Conservation (phyloP, 1,140 invertebrate genomes). For the Listronotus bonariensis region DNA sequence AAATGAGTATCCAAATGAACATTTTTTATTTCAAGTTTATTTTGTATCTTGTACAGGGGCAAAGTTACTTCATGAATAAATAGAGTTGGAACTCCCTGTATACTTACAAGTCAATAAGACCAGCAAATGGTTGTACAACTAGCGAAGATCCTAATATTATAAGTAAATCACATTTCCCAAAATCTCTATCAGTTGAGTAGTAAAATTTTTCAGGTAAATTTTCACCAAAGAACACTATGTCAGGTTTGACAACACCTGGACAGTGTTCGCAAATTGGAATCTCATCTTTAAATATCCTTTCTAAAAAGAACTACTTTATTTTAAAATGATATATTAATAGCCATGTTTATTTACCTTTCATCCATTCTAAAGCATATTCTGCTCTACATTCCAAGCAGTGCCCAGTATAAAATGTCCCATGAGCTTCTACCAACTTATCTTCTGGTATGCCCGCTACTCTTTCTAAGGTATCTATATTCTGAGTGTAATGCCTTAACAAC, state of each 20-base stretch:
- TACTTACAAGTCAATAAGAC: conserved; percentile 75
- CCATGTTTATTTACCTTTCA: conserved; percentile 47
- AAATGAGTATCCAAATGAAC: no score
- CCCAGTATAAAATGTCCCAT: conserved; percentile 89
- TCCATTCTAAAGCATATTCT: conserved; percentile 81
- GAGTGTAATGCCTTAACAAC: conserved; percentile 82
- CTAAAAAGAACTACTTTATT: conserved; percentile 56
- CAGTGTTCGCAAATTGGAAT: conserved; percentile 75
- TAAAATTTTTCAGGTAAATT: conserved; percentile 79
- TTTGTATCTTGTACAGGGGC: no score
- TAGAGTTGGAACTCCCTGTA: no score
- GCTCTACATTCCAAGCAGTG: conserved; percentile 81
- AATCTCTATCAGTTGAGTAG: conserved; percentile 70
- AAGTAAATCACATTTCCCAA: conserved; percentile 85
- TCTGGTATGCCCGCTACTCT: conserved; percentile 81
- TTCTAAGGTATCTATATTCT: conserved; percentile 95
- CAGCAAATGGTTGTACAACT: conserved; percentile 94
- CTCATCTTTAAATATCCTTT: conserved; percentile 71
- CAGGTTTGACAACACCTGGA: conserved; percentile 84
- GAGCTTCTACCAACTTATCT: conserved; percentile 89
- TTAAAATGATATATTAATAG: not conserved
- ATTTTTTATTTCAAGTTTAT: no score
- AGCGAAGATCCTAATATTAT: conserved; percentile 96
- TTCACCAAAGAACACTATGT: conserved; percentile 95
- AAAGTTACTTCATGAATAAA: no score